Base-by-base conservation (phyloP, 1,140 invertebrate genomes). In the Rhyacophila brunnea region DNA sequence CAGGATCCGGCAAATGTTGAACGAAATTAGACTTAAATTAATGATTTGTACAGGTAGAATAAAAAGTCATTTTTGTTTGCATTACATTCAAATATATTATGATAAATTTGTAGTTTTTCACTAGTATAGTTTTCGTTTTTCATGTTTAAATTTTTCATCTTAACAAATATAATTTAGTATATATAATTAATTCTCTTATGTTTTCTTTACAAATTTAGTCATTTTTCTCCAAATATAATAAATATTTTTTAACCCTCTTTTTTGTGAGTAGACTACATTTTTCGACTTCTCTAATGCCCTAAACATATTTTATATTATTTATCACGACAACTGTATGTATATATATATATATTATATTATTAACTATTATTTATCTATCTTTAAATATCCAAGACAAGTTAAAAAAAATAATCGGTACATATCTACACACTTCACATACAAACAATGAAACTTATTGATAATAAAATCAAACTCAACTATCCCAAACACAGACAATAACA, bases 71-170 rank as follows among this genome's bases (percentile, higher is more conserved):
- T 40, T 40, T 40, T n/a, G n/a, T 13, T 45, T 45, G 34, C 45
- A 44, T 59, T 63, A 63, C 61, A 63, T 55, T 63, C 56, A 63
- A 63, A 63, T 63, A 63, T 63, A 62, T 58, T 62, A 58, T 57
- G 48, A 62, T 58, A 53, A 51, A 58, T 58, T 57, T 62, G 55
- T 54, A 62, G 53, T 45, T 46, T 62, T 62, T 32, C 35, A 23
- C 58, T 49, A 47, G 38, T 64, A 55, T 35, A 55, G 35, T 49
- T 43, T 53, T 49, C 23, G 46, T 62, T 62, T n/a, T 45, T 59
- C 43, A 19, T 49, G 42, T 53, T 55, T 46, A 34, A 58, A 58
- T 62, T 56, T n/a, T 59, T 58, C 45, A 43, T 64, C 58, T 64
- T 64, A 64, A 64, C 58, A 64, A 64, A 64, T 64, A 64, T 64